These are phyloP conservation scores for Diogma glabrata DNA, from an alignment of 2,888 invertebrate species.

Conservation along the genomic window DNA sequence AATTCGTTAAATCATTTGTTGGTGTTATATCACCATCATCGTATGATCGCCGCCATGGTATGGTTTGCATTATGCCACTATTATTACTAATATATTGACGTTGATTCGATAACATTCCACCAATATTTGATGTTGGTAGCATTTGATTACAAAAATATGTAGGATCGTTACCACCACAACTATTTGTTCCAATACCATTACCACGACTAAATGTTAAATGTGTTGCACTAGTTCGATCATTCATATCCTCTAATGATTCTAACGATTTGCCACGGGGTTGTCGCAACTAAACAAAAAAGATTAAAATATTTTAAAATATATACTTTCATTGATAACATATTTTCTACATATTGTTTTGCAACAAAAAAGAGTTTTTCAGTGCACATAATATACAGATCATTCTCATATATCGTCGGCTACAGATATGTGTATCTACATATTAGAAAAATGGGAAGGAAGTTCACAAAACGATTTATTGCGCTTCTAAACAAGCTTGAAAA, in stretches of 20 bases:
- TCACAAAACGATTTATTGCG: no score
- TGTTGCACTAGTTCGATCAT: constrained; percentile 42
- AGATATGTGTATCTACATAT: no score
- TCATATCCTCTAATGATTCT: constrained; percentile 72
- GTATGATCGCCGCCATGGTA: constrained; percentile 61
- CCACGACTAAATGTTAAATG: constrained; percentile 35
- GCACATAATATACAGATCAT: no score
- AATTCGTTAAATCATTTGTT: constrained; percentile 57
- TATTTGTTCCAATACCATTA: not conserved
- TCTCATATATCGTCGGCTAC: no score
- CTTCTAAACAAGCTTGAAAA: no score
- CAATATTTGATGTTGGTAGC: no score
- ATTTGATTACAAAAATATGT: not conserved
- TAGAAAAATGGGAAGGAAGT: no score
- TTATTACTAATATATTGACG: constrained; percentile 2
- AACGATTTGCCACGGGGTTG: constrained; percentile 76
- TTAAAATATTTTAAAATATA: no score
- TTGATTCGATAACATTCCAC: not conserved
- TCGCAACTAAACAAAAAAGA: constrained; percentile 60
- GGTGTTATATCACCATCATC: constrained; percentile 87
- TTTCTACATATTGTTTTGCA: no score
- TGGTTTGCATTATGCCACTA: constrained; percentile 11
- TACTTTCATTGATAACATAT: no score
- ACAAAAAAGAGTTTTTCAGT: no score
- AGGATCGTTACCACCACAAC: not conserved